Evolutionary conservation across 2,797 vertebrate genomes (phyloP).

Genomic region (Sebastes elongatus): DNA sequence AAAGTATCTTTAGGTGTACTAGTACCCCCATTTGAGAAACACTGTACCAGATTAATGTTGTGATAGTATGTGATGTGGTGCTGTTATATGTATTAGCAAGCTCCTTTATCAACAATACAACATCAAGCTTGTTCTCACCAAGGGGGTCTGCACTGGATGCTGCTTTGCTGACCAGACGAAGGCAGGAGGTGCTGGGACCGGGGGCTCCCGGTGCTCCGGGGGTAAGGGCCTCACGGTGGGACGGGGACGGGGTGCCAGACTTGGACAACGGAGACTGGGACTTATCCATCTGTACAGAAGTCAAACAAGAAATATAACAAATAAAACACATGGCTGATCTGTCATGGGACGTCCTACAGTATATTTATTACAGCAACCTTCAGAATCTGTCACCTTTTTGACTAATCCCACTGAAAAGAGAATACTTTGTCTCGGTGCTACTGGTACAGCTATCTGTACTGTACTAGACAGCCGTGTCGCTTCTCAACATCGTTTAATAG

Average conservation of each 20-base stretch:
- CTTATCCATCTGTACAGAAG: conserved; percentile 80
- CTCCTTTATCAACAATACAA: not conserved
- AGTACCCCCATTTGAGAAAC: no score
- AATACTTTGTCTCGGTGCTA: not conserved
- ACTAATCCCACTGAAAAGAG: not conserved
- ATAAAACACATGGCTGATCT: not conserved
- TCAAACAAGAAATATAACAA: not conserved
- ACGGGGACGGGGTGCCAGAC: conserved; percentile 84
- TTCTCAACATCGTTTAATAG: not conserved
- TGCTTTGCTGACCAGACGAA: conserved; percentile 84
- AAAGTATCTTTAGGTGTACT: no score
- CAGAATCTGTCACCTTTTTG: not conserved
- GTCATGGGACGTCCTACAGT: not conserved
- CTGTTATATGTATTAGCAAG: not conserved
- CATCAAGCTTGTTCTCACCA: conserved; percentile 75
- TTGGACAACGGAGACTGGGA: conserved; percentile 82
- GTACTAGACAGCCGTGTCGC: not conserved
- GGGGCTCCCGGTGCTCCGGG: conserved; percentile 81
- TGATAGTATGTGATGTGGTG: no score
- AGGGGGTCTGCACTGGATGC: conserved; percentile 82
- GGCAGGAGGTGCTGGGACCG: conserved; percentile 85
- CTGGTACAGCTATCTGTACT: not conserved
- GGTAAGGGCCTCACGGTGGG: conserved; percentile 82
- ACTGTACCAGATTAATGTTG: no score
- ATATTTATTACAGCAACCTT: not conserved